phyloP scores from a whole-genome alignment of 2,888 invertebrate species.

The Hoplodrina blanda region DNA sequence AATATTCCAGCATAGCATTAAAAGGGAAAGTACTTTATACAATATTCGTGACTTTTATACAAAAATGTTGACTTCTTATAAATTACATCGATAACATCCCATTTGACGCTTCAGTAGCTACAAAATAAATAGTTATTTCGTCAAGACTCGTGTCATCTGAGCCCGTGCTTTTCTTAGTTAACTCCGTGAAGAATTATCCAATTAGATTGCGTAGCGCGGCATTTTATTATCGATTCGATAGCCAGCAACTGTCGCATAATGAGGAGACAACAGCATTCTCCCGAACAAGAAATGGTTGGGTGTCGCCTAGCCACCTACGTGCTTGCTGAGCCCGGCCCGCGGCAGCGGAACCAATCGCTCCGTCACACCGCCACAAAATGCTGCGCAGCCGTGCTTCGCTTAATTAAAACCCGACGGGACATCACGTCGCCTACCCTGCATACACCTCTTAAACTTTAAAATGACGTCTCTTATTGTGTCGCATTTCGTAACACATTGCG shows the following conservation, averaged over 20 bases:
- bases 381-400: conserved; percentile 83
- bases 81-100: conserved; percentile 54
- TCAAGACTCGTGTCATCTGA: conserved; percentile 72
- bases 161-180: conserved; percentile 79
- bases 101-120: conserved; percentile 73
- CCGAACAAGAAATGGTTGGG: conserved; percentile 83
- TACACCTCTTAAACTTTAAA: conserved; percentile 75
- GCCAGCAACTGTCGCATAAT: conserved; percentile 84
- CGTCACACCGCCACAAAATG: conserved; percentile 86
- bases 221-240: conserved; percentile 83
- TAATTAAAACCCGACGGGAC: conserved; percentile 88
- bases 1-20: conserved; percentile 40
- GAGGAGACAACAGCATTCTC: conserved; percentile 85
- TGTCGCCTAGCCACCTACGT: conserved; percentile 87
- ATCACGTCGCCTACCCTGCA: conserved; percentile 81
- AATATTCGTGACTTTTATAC: conserved; percentile 27
- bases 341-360: conserved; percentile 86
- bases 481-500: conserved; percentile 76
- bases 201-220: conserved; percentile 83
- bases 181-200: conserved; percentile 85
- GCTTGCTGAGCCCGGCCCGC: conserved; percentile 73
- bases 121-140: conserved; percentile 72
- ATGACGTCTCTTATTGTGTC: conserved; percentile 83
- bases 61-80: conserved; percentile 43
- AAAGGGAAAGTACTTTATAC: conserved; percentile 32